Base-by-base conservation (phyloP, 2,797 vertebrate species). In the Tauraco hartlaubi region DNA sequence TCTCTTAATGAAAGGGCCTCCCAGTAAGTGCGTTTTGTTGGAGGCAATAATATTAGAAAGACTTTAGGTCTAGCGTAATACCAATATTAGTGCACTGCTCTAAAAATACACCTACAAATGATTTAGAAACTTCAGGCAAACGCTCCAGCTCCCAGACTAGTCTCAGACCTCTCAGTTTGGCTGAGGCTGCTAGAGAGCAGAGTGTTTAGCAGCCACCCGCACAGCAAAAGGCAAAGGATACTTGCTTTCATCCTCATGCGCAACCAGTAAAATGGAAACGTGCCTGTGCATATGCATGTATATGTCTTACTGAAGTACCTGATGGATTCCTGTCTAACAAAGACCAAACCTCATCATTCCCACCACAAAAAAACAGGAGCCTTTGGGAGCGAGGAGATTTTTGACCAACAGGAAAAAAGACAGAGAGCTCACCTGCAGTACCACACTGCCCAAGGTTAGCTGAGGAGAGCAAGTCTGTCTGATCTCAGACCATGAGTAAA, bases 391-490 rank as follows among this genome's bases (percentile, higher is more conserved):
- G 1, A 12, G 33, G 39, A 75, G n/a, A 82, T 67, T 79, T 91
- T 35, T 91, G 55, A 91, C 19, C 48, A 54, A 48, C 8, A 51
- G 46, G 33, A 49, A 58, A 49, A 79, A 68, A 39, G 23, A 48
- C 28, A 55, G 19, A 56, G 52, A 62, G 6, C 6, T 31, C n/a
- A 73, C 44, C 39, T 63, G 48, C 0, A 1, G 28, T 52, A 64
- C 23, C 22, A 33, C 5, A 28, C 14, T 0, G 0, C 18, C 8
- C 44, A 48, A 41, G 31, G 55, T 61, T 23, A 79, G 44, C 15
- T 49, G 54, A 94, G 78, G 66, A 79, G 5, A 91, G 9, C 54
- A 66, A 1, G 7, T 25, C 55, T 88, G 41, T 41, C 51, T 79
- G 54, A 90, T 51, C 63, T 90, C 66, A 85, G 44, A 75, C 33